A percentile compares a stretch with the other conserved stretches of the same genome.
These are phyloP conservation scores for Epicampocera succincta DNA, from an alignment of 2,888 invertebrate genomes.

Conservation along the genomic window DNA sequence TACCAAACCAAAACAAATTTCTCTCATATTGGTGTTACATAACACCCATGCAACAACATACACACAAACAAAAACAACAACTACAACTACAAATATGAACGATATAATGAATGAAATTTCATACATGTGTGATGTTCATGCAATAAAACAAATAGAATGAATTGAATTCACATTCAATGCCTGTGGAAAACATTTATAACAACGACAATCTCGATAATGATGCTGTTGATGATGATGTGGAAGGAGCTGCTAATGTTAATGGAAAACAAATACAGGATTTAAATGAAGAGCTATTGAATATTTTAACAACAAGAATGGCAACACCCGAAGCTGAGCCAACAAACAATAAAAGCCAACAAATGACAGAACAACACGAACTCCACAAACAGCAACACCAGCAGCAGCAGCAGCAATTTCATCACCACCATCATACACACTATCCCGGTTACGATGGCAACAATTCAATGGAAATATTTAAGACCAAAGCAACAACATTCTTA, in stretches of 20 bases:
- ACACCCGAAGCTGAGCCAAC: conserved; percentile 53
- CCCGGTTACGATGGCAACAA: conserved; percentile 29
- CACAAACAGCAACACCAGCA: conserved; percentile 50
- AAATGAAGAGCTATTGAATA: conserved; percentile 68
- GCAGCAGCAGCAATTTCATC: conserved; percentile 15
- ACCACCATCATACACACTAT: conserved; percentile 47
- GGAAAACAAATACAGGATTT: conserved; percentile 38
- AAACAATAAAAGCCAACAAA: conserved; percentile 29
- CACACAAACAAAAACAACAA: conserved; percentile 40
- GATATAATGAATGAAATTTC: conserved; percentile 43
- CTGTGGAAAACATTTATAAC: conserved; percentile 27
- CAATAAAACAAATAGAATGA: conserved; percentile 45
- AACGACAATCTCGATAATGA: conserved; percentile 13
- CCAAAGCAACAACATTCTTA: conserved; percentile 70
- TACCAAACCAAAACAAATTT: conserved; percentile 31
- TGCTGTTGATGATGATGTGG: conserved; percentile 41
- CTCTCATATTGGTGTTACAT: conserved; percentile 19
- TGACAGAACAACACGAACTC: conserved; percentile 62
- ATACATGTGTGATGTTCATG: conserved; percentile 13
- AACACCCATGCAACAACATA: neutral
- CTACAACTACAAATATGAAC: conserved; percentile 13
- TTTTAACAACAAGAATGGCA: conserved; percentile 58
- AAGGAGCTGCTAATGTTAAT: conserved; percentile 9
- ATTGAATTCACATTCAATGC: conserved; percentile 32
- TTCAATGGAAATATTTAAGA: conserved; percentile 41